phyloP scores from a whole-genome alignment of 2,888 invertebrate genomes.

The Nephrotoma appendiculata region DNA sequence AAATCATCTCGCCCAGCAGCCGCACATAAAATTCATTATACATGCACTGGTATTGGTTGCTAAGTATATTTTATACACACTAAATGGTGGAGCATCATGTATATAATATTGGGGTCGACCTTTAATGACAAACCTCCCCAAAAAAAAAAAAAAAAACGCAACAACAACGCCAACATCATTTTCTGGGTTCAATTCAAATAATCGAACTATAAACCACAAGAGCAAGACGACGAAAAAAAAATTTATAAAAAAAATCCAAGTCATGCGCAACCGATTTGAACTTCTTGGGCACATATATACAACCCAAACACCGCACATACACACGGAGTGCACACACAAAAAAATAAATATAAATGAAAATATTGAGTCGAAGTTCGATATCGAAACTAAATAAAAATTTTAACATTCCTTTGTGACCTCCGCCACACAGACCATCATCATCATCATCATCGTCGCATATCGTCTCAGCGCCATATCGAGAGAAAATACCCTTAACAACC shows the following conservation, averaged over 20 bases:
- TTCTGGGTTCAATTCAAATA: slow-evolving; percentile 3
- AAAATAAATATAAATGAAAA: neutral
- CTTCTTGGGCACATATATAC: neutral
- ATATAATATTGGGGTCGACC: slow-evolving; percentile 2
- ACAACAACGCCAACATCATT: neutral
- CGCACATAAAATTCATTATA: neutral
- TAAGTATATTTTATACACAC: neutral
- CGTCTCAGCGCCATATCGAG: neutral
- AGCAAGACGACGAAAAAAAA: neutral
- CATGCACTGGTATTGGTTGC: neutral
- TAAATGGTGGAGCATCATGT: slow-evolving; percentile 3
- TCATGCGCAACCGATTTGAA: slow-evolving; percentile 3
- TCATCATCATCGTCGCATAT: neutral
- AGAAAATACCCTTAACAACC: slow-evolving; percentile 1
- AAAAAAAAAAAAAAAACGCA: neutral
- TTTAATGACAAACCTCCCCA: slow-evolving; percentile 1
- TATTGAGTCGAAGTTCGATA: neutral
- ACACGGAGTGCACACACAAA: neutral
- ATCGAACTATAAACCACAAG: neutral
- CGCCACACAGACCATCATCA: neutral
- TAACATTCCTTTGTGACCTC: neutral
- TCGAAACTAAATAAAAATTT: slow-evolving; percentile 1
- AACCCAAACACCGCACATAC: neutral
- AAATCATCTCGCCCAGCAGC: neutral
- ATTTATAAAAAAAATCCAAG: neutral